A percentile compares a stretch with the other conserved stretches of the same genome.
Conservation (phyloP, 2,888 invertebrate genomes). For the Arrhopalites spinosus region DNA sequence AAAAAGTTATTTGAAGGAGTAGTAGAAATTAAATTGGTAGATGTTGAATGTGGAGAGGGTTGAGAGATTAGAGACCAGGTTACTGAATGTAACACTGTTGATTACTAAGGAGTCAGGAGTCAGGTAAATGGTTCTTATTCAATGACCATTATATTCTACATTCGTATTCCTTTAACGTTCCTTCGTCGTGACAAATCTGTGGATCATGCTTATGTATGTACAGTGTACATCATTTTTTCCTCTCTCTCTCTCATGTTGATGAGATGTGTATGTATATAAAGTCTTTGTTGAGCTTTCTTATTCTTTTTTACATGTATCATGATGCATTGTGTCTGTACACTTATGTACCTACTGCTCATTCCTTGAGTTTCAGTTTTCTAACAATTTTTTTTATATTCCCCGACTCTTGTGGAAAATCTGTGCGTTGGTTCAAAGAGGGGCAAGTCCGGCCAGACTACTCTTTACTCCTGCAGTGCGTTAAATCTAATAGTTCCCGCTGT, state of each 20-base stretch:
- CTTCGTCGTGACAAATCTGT: neutral
- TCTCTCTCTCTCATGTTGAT: neutral
- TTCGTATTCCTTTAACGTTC: neutral
- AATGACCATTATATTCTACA: neutral
- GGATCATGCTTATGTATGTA: no score
- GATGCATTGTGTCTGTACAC: no score
- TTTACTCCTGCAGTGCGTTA: neutral
- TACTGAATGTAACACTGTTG: no score
- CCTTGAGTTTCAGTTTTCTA: neutral
- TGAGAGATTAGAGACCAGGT: no score
- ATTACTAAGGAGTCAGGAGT: neutral
- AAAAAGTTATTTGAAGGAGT: no score
- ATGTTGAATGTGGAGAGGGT: no score
- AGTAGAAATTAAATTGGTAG: no score
- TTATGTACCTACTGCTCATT: neutral
- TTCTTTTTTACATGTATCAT: neutral
- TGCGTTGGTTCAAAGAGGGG: neutral
- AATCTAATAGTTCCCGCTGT: slow-evolving; percentile 1
- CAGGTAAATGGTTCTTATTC: slow-evolving; percentile 4
- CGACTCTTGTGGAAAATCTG: no score
- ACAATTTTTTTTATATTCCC: neutral
- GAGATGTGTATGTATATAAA: neutral
- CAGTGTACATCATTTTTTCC: neutral
- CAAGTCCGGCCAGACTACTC: no score
- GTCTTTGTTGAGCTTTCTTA: neutral